Evolutionary conservation across 2,888 invertebrate species (phyloP), one percentile per base, ranked within the genome.

Genomic region (Electrophaes corylata): DNA sequence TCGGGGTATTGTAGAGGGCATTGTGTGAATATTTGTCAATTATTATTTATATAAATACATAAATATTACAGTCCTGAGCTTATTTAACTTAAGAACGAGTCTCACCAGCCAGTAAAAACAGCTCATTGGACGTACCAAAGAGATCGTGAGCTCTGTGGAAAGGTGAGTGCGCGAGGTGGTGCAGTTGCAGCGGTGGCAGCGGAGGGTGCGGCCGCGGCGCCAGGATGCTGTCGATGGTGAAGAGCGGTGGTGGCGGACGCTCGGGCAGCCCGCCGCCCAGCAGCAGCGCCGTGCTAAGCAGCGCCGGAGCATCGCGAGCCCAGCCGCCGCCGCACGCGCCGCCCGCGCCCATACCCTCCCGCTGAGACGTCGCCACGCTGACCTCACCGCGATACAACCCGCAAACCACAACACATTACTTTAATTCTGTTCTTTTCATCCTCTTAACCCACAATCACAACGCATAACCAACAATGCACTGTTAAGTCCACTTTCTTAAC

Each of bases 151-250:
- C 94, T 73, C 95, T 93, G 52, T 94, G 94, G 73, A 95, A 95
- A 16, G 73, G 95, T 89, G 75, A 93, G 92, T 76, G 95, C 89
- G 88, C 83, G 65, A 95, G 89, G 72, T 95, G 95, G 67, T 90
- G 91, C 37, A 90, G 79, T 71, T 88, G 89, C 63, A 94, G 91
- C 62, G 93, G 93, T 37, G 93, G 93, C 57, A 93, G 87, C 50
- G 92, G 91, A 43, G 93, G 93, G 65, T 92, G 92, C 45, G 94
- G 94, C 57, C 94, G 91, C 50, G 96, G 96, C 45, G 96, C 96
- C 81, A 97, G 90, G 73, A 97, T 96, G 87, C 96, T 96, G 86
- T 97, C 97, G 76, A 97, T 97, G 72, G 96, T 97, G 84, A 97
- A 97, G 62, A 96, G 92, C 89, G 75, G 94, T 89, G 87, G 83